Evolutionary conservation across 2,888 invertebrate genomes (phyloP), one percentile per base, ranked within the genome.

Genomic region (Scaptomyza flava): DNA sequence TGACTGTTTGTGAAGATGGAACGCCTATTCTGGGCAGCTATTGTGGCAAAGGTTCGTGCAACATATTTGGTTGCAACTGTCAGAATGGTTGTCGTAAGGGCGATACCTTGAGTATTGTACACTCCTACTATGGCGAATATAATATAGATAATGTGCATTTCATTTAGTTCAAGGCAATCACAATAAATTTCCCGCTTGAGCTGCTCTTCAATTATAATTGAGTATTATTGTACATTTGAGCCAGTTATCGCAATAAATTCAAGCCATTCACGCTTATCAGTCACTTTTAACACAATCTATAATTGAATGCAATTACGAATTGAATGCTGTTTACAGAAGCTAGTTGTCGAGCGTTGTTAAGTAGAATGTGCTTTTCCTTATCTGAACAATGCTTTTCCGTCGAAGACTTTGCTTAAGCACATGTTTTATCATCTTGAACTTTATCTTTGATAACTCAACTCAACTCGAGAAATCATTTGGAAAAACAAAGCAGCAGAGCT

Each of bases 11-110:
- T 20, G 7, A 30, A 0, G 71, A 73, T 45, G 72, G 71, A 3
- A 43, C 33, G 0, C 1, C 2, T 1, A 23, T 70, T 1, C 5
- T 9, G 1, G 64, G 71, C 51, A 50, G 3, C 14, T 73, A 58
- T 31, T 73, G 72, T 14, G 72, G 71, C 20, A 20, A 17, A 3
- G 72, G 77, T 4, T 1, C 59, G 0, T 72, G 72, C 71, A 76
- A 69, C 50, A 45, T 64, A 0, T 76, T 73, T 11, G 72, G 72
- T 0, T 76, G 72, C 43, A 23, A 11, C 9, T 75, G 76, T 12
- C 17, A 46, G 0, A 38, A 42, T 5, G 72, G 76, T 7, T 73
- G 72, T 23, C 59, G 58, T 0, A n/a, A 1, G 1, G 72, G 72
- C 14, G 27, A 76, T 5, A 43, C 71, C 1, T 2, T 61, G 1